Evolutionary conservation across 2,113 vertebrate species (phyloP).

Genomic region (Callithrix jacchus): DNA sequence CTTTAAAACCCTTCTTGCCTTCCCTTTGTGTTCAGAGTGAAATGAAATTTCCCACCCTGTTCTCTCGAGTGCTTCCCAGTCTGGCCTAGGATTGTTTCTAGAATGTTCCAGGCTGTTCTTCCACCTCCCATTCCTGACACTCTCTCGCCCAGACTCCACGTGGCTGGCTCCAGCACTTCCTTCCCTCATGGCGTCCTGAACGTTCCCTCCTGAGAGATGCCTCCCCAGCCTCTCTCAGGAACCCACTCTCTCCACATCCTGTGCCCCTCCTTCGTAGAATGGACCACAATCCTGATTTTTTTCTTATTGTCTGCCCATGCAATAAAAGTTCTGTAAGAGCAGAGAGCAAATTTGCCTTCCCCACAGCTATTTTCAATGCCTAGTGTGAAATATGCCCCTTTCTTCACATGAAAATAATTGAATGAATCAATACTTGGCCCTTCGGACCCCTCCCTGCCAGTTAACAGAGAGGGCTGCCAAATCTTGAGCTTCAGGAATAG

Average conservation of each 20-base stretch:
- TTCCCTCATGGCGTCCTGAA: background rate
- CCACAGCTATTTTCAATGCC: background rate
- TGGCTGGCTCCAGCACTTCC: background rate
- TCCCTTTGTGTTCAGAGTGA: background rate
- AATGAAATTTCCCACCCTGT: background rate
- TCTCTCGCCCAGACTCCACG: background rate
- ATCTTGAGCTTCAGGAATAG: background rate
- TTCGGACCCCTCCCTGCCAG: fast-evolving
- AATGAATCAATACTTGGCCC: background rate
- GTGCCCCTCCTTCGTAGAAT: fast-evolving
- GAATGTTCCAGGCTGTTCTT: background rate
- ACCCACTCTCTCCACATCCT: too few relatives aligned
- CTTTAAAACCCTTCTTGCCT: background rate
- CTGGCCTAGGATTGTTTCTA: background rate
- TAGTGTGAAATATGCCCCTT: fast-evolving
- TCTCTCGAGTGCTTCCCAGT: background rate
- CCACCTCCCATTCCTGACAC: background rate
- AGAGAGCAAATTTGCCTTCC: background rate
- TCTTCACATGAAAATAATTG: fast-evolving
- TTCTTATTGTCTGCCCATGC: background rate
- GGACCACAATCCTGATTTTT: background rate
- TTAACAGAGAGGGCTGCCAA: background rate
- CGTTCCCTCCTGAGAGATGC: fast-evolving
- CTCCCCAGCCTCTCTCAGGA: background rate
- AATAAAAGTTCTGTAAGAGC: background rate